phyloP scores from a whole-genome alignment of 2,888 invertebrate species.

The Noctua janthe region DNA sequence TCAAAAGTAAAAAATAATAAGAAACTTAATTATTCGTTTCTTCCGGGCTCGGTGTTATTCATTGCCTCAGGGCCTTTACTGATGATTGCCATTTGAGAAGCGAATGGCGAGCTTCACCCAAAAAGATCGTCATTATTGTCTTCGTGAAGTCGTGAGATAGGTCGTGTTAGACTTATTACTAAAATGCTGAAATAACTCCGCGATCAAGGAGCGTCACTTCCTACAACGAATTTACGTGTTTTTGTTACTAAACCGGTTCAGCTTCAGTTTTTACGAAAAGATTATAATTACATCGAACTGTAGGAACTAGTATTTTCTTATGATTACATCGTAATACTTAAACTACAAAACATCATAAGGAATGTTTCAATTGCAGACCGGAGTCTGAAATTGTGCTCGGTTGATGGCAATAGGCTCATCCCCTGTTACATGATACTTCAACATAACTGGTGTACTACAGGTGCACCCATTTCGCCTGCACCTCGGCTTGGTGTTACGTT shows the following conservation, averaged over 20 bases:
- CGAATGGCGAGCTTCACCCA: no score
- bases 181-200: no score
- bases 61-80: no score
- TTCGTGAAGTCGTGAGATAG: no score
- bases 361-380: not conserved
- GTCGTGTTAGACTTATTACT: no score
- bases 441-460: no score
- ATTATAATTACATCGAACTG: not conserved
- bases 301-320: not conserved
- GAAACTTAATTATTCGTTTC: not conserved
- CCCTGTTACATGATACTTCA: no score
- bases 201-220: not conserved
- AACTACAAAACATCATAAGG: not conserved
- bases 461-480: no score
- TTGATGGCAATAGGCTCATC: not conserved
- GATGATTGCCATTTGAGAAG: no score
- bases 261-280: not conserved
- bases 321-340: not conserved
- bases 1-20: no score
- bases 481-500: no score
- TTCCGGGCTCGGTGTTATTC: not conserved
- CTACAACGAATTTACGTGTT: not conserved
- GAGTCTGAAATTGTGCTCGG: not conserved
- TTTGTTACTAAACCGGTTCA: not conserved
- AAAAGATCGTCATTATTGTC: not conserved